Evolutionary conservation across 2,797 vertebrate genomes (phyloP), one percentile per base, ranked within the genome.

Genomic region (Channallabes apus): DNA sequence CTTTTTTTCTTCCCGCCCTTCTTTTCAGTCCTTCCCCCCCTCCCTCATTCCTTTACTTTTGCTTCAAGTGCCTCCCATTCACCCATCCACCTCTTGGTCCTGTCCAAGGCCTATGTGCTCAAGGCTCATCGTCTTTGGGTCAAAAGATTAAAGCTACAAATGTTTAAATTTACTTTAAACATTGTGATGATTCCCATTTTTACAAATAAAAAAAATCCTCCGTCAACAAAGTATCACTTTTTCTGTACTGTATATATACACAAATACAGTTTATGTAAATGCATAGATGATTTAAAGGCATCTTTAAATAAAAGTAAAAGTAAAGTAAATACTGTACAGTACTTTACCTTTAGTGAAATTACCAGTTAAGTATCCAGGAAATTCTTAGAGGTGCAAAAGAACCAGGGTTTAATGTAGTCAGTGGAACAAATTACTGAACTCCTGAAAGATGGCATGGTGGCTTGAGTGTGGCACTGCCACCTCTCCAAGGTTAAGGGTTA

Each of bases 121-220:
- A 29, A 46, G 24, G 15, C 83, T 77, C 35, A 29, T 51, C 24
- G 56, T 51, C 41, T 46, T 9, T 51, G n/a, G 18, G 8, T n/a
- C 35, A 46, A 62, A 41, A n/a, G 32, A 72, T 73, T 75, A 64
- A 46, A 24, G 17, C n/a, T 75, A 64, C 35, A 32, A 17, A 76
- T 75, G 14, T 54, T 75, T 75, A 83, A 83, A 64, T 22, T 54
- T 35, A 35, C 29, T 59, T 82, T 38, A 59, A 71, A 69, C 67
- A 71, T 71, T 54, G 61, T 20, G 38, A 65, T 24, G 9, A 11
- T 46, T 59, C 67, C 29, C 29, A 61, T 82, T 69, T 11, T 59
- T 20, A 24, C 7, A 72, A 69, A 20, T 3, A 15, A 12, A 38
- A 38, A 38, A 35, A 38, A 38, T 15, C 29, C 18, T 4, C 27